phyloP scores from a whole-genome alignment of 2,797 vertebrate species.

The Mus caroli region DNA sequence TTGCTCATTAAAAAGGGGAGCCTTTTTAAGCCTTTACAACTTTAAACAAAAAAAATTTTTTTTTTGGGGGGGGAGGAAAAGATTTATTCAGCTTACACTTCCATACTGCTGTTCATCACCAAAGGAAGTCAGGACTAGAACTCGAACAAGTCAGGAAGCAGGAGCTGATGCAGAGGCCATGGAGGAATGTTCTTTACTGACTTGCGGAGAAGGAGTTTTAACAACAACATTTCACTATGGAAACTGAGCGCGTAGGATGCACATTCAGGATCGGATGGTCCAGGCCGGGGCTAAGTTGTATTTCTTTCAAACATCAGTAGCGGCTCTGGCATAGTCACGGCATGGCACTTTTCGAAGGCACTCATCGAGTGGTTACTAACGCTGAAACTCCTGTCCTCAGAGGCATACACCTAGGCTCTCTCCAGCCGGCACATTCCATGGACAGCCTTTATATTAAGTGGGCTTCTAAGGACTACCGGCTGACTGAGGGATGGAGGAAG shows the following conservation, averaged over 20 bases:
- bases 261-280: not conserved
- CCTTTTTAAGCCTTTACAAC: not conserved
- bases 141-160: too few relatives aligned
- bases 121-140: too few relatives aligned
- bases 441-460: not conserved
- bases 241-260: not conserved
- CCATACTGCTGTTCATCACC: too few relatives aligned
- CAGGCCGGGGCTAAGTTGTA: too few relatives aligned
- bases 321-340: not conserved
- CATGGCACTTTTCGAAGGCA: not conserved
- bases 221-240: not conserved
- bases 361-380: not conserved
- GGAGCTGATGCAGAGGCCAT: too few relatives aligned
- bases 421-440: fast-evolving
- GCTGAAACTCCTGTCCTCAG: not conserved
- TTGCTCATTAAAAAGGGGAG: not conserved
- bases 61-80: too few relatives aligned
- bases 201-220: too few relatives aligned
- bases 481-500: not conserved
- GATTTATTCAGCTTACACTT: too few relatives aligned
- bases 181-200: too few relatives aligned
- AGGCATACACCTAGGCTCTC: fast-evolving
- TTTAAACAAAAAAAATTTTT: not conserved
- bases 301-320: not conserved
- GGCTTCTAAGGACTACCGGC: not conserved